phyloP scores from a whole-genome alignment of 2,113 vertebrate species.

The Cavia aperea region DNA sequence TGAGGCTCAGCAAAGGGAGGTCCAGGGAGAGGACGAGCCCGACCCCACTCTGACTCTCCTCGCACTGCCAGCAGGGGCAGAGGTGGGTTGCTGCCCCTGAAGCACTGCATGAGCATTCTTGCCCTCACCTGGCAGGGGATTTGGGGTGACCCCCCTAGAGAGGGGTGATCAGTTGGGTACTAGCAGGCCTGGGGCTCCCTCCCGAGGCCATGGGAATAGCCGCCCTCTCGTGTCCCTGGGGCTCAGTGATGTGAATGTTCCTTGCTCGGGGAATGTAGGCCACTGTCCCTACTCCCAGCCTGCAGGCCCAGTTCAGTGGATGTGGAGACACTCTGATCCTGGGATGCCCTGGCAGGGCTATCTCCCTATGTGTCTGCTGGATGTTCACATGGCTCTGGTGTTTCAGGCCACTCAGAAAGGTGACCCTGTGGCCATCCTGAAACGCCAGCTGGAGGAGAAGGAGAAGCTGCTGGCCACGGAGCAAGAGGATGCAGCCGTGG shows the following conservation, averaged over 20 bases:
- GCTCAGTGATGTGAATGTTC: neutral
- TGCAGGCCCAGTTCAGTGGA: neutral
- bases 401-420: slow-evolving; percentile 91
- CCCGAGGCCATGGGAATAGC: neutral
- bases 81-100: neutral
- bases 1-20: neutral
- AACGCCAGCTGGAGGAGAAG: slow-evolving; percentile 91
- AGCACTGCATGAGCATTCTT: neutral
- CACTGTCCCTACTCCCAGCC: neutral
- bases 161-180: neutral
- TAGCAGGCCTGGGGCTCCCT: neutral
- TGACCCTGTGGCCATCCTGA: slow-evolving; percentile 85
- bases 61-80: neutral
- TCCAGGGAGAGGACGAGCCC: neutral
- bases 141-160: neutral
- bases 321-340: neutral
- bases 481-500: slow-evolving; percentile 83
- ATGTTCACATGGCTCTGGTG: slow-evolving; percentile 2
- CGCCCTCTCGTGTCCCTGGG: neutral
- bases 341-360: neutral
- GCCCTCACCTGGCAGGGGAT: neutral
- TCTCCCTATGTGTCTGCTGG: neutral
- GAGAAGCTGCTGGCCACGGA: slow-evolving; percentile 87
- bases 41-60: neutral
- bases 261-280: neutral